Percentiles rank a stretch among this genome's conserved stretches.
These are phyloP conservation scores for Synanceia verrucosa DNA, from an alignment of 2,797 vertebrate species.

Conservation along the genomic window DNA sequence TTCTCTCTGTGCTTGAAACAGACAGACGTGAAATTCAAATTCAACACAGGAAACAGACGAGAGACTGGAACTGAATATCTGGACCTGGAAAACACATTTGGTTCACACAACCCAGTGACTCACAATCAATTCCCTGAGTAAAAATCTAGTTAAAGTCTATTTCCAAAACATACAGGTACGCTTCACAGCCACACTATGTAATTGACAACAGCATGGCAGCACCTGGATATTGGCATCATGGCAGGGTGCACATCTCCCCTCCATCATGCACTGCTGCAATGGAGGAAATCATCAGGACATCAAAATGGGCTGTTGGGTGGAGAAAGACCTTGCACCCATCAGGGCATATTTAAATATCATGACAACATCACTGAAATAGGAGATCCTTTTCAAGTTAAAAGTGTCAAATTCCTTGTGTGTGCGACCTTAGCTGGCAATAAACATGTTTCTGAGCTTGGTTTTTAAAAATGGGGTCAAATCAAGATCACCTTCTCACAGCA, in stretches of 20 bases:
- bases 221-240: conserved; percentile 50
- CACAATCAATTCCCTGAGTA: conserved; percentile 15
- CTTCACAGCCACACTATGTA: conserved; percentile 26
- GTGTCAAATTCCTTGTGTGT: no score
- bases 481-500: neutral
- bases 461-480: neutral
- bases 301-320: conserved; percentile 40
- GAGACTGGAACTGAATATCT: neutral
- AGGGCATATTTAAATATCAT: conserved; percentile 20
- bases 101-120: conserved; percentile 17
- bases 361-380: neutral
- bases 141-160: conserved; percentile 31
- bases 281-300: conserved; percentile 51
- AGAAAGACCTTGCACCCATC: conserved; percentile 11
- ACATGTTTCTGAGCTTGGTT: neutral
- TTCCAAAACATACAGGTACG: conserved; percentile 42
- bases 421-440: neutral
- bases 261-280: conserved; percentile 21
- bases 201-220: conserved; percentile 43
- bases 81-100: conserved; percentile 2
- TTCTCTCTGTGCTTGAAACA: neutral
- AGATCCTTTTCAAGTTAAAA: neutral
- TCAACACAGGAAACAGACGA: neutral
- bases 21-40: neutral
- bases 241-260: conserved; percentile 46